Base-by-base conservation (phyloP, 2,888 invertebrate species). In the Molorchus minor region DNA sequence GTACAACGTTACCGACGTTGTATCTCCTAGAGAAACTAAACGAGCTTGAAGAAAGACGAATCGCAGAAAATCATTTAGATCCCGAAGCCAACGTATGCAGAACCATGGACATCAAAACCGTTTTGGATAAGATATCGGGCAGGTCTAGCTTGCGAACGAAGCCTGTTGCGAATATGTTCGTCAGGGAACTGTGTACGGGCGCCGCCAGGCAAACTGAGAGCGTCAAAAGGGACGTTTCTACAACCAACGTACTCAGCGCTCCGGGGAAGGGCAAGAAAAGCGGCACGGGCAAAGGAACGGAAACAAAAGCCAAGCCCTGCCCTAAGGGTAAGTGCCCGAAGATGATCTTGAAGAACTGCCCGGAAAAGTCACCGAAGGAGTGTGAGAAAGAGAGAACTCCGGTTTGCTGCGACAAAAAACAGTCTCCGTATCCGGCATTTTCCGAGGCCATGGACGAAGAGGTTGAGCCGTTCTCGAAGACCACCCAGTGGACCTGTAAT, bases 351-450 rank as follows among this genome's bases (percentile, higher is more conserved):
- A 29, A 17, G n/a, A 12, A 30, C 12, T 52, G 52, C 12, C 36
- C 40, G 4, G 10, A 13, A 25, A 52, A 56, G 54, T 25, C 16
- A 16, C 13, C n/a, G 3, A 7, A 15, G 8, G 10, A 8, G 4
- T 58, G 62, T 21, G 16, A 33, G 1, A 61, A 46, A 45, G 16
- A 57, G 7, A 25, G 53, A 15, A 29, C 40, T 3, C 57, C 62
- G n/a, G 64, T 68, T 17, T 62, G 62, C 44, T 73, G 73, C 47
- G 58, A 64, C 2, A 75, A 74, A 44, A 63, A 67, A 20, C 62
- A 65, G 4, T 45, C 73, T 8, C 75, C 75, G 0, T 74, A 74
- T 58, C 68, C 71, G 3, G 61, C 75, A 0, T 75, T 66, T 55
- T 72, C 75, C 0, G 75, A 75, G 51, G 49, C 58, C 19, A 43